Evolutionary conservation across 2,888 invertebrate species (phyloP), one percentile per base, ranked within the genome.

Genomic region (Megamerina dolium): DNA sequence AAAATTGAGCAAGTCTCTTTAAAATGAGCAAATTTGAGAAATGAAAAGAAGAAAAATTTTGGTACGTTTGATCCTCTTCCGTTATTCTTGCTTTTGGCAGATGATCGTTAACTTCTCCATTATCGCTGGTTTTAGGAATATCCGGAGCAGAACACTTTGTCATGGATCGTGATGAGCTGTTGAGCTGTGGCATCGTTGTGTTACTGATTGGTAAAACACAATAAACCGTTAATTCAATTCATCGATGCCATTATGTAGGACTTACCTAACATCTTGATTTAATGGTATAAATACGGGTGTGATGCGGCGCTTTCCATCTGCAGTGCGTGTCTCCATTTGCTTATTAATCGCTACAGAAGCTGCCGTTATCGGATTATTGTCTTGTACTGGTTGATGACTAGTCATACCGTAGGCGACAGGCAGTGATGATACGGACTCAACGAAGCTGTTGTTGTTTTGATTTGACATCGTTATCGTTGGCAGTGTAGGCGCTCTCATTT

Each of bases 241-340:
- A n/a, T n/a, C n/a, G n/a, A n/a, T n/a, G n/a, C n/a, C n/a, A n/a
- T n/a, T n/a, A n/a, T n/a, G n/a, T n/a, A 31, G 5, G 16, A 18
- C 30, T 16, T 42, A 42, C 41, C 29, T 14, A 5, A 52, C 75
- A 55, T 81, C 78, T 57, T 84, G 85, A 31, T 78, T 74, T 44
- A 78, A 72, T 16, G 92, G 89, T 59, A 97, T 84, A 66, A 92
- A 93, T 73, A 97, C 90, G 0, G 97, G 97, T 6, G 95, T 97
- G 54, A 99, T 99, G 49, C 97, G 78, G 31, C 97, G 75, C 71
- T 91, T 87, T 23, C 97, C 99, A 73, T 96, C 95, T 2, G 92
- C 86, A 4, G 93, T 88, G 51, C 90, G 78, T 0, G 91, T 93
- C 74, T 96, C 95, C 17, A 94, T 89, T 77, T 96, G 95, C 55